phyloP scores from a whole-genome alignment of 2,888 invertebrate species.

The Boloria euphrosyne region DNA sequence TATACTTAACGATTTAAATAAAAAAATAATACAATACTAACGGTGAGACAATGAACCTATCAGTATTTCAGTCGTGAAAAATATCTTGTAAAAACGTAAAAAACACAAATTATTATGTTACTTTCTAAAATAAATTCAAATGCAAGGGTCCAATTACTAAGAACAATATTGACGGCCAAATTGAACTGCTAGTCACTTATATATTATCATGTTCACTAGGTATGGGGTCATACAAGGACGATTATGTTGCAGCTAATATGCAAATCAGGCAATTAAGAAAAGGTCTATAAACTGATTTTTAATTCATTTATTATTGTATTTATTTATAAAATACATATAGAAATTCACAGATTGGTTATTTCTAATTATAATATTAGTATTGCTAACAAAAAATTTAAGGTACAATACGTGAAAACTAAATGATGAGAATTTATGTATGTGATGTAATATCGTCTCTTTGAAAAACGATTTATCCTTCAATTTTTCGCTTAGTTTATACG shows the following conservation, averaged over 20 bases:
- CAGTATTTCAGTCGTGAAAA: too few relatives aligned
- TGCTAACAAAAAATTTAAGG: too few relatives aligned
- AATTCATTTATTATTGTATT: neutral
- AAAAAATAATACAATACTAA: neutral
- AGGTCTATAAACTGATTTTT: neutral
- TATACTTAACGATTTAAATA: neutral
- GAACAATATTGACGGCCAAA: conserved; percentile 57
- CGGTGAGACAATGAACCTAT: too few relatives aligned
- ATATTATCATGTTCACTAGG: conserved; percentile 49
- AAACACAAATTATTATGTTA: neutral
- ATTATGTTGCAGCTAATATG: conserved; percentile 41
- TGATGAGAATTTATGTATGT: too few relatives aligned
- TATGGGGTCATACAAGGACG: conserved; percentile 49
- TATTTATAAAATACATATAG: too few relatives aligned
- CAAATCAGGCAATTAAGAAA: neutral
- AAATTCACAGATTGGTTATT: too few relatives aligned
- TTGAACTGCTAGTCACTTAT: conserved; percentile 37
- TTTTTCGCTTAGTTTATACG: too few relatives aligned
- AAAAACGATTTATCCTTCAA: too few relatives aligned
- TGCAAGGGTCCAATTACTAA: conserved; percentile 64
- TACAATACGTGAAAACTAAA: too few relatives aligned
- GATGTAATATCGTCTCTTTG: too few relatives aligned
- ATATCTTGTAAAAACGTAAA: neutral
- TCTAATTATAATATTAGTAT: too few relatives aligned
- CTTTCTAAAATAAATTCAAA: conserved; percentile 49